Conservation (phyloP, 92 coral and sea anemone species). For the Anthopleura xanthogrammica region DNA sequence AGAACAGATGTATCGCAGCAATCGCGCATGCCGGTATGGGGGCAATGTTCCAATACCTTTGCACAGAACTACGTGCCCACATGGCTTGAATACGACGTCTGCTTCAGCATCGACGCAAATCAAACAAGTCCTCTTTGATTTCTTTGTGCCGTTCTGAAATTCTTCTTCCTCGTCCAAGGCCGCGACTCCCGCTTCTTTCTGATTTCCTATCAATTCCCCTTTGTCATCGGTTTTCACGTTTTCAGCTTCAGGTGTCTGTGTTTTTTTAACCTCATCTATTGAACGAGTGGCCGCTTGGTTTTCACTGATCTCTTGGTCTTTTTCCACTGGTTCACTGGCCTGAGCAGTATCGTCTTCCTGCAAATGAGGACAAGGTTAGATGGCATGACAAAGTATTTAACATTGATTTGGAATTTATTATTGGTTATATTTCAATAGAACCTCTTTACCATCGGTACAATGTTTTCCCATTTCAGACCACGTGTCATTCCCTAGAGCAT, state of each 20-base stretch:
- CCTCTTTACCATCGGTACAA: no score
- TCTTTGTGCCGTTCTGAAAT: neutral
- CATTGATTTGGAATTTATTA: no score
- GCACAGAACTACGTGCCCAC: constrained; percentile 54
- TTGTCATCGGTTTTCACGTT: no score
- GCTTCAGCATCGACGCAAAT: constrained; percentile 50
- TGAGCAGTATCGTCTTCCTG: neutral
- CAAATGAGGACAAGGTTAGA: neutral
- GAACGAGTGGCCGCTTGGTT: neutral
- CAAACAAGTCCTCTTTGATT: constrained; percentile 21
- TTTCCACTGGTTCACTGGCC: neutral
- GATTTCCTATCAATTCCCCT: no score
- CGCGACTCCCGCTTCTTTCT: no score
- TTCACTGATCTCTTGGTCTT: neutral
- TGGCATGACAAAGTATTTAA: neutral
- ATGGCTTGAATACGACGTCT: constrained; percentile 47
- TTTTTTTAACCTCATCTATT: neutral
- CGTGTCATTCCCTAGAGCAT: no score
- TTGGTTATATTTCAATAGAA: no score
- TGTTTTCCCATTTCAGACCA: no score
- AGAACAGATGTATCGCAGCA: no score
- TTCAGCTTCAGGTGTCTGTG: neutral
- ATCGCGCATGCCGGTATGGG: no score
- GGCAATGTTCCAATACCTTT: constrained; percentile 20
- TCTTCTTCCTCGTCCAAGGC: no score